phyloP scores from a whole-genome alignment of 2,888 invertebrate genomes.

The Leptinotarsa rubiginosa region DNA sequence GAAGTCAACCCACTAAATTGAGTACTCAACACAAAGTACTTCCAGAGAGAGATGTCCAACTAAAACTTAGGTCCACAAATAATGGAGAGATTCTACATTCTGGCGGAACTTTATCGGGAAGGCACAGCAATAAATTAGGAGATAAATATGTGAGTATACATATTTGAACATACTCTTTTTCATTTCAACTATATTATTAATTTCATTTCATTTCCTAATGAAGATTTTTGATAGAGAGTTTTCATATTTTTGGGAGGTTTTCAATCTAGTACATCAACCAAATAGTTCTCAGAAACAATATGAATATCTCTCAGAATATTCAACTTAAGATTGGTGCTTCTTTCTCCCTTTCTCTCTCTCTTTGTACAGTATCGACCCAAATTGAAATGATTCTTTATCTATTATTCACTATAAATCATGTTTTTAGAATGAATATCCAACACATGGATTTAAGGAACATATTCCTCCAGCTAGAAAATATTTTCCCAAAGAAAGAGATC shows the following conservation, averaged over 20 bases:
- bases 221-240: too few relatives aligned
- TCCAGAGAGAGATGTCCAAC: conserved; percentile 73
- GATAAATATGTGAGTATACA: conserved; percentile 39
- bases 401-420: neutral
- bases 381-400: neutral
- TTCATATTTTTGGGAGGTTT: too few relatives aligned
- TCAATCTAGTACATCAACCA: too few relatives aligned
- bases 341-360: too few relatives aligned
- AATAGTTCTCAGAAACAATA: too few relatives aligned
- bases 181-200: neutral
- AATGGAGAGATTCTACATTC: conserved; percentile 86
- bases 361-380: too few relatives aligned
- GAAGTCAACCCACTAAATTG: conserved; percentile 50
- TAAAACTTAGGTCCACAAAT: conserved; percentile 80
- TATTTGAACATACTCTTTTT: neutral
- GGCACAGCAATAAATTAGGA: conserved; percentile 59
- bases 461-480: conserved; percentile 45
- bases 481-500: conserved; percentile 49
- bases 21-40: conserved; percentile 69
- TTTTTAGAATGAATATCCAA: conserved; percentile 31
- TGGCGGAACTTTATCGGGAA: conserved; percentile 85
- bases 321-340: too few relatives aligned
- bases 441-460: conserved; percentile 33
- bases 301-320: too few relatives aligned
- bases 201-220: too few relatives aligned